Evolutionary conservation across 2,797 vertebrate species (phyloP).

Genomic region (Sebastes nivosus): DNA sequence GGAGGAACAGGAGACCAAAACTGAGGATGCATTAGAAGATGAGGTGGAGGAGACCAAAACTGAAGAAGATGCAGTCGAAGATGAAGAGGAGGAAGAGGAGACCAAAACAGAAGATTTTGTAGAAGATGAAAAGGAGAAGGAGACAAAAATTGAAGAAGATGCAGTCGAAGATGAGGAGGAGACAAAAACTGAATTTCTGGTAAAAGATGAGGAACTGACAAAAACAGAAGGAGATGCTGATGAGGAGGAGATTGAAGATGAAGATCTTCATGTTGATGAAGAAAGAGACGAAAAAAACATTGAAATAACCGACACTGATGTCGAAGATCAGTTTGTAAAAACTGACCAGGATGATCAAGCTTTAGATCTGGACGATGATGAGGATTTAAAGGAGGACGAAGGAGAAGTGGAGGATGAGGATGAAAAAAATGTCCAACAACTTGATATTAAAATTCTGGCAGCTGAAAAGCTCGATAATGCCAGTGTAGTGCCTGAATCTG

Average conservation of each 20-base stretch:
- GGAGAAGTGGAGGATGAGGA: constrained; percentile 16
- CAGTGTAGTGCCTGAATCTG: background rate
- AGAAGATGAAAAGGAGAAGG: background rate
- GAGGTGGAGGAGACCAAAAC: background rate
- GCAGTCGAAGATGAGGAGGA: background rate
- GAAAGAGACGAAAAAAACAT: background rate
- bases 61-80: background rate
- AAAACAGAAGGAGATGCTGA: background rate
- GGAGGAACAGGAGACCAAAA: background rate
- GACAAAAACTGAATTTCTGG: background rate
- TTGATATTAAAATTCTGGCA: constrained; percentile 25
- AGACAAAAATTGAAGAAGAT: background rate
- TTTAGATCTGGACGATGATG: background rate
- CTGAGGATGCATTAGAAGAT: background rate
- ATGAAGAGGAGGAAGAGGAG: background rate
- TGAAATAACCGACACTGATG: background rate
- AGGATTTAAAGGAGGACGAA: background rate
- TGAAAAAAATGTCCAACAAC: constrained; percentile 13
- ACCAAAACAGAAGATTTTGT: background rate
- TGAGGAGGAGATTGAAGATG: background rate
- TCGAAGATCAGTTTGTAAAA: constrained; percentile 17
- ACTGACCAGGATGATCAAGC: background rate
- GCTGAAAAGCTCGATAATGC: constrained; percentile 15
- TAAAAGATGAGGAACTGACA: background rate
- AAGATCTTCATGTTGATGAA: constrained; percentile 8